These are phyloP conservation scores for Chaenodraco wilsoni DNA, from an alignment of 2,797 vertebrate genomes.

Conservation along the genomic window DNA sequence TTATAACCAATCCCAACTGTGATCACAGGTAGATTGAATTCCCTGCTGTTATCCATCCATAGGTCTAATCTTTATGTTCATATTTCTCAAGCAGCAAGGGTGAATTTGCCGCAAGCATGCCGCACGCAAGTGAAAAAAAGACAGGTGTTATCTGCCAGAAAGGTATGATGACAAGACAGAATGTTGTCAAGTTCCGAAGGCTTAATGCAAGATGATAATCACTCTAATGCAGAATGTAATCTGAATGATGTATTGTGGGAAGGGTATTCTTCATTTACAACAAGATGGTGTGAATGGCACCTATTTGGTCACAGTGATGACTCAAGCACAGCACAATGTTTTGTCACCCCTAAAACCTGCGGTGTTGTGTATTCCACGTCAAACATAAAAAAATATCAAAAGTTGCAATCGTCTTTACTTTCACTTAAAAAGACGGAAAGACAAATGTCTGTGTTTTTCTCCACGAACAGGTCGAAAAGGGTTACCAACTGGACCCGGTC, in stretches of 20 bases:
- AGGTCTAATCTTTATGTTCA: not conserved
- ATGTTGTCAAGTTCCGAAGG: conserved; percentile 17
- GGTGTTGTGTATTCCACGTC: too few species aligned
- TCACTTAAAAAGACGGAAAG: too few species aligned
- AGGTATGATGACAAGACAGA: conserved; percentile 31
- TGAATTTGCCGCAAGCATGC: conserved; percentile 3
- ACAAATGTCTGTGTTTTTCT: too few species aligned
- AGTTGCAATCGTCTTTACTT: too few species aligned
- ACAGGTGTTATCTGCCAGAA: conserved; percentile 42
- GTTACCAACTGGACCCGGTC: too few species aligned
- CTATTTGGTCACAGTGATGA: not conserved
- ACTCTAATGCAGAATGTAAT: conserved; percentile 36
- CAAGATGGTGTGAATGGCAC: not conserved
- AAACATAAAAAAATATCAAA: too few species aligned
- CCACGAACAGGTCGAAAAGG: too few species aligned
- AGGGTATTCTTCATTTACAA: conserved; percentile 4
- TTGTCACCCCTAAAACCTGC: not conserved
- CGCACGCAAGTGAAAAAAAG: not conserved
- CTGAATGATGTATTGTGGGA: not conserved
- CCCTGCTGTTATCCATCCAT: conserved; percentile 15
- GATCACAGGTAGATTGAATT: conserved; percentile 5
- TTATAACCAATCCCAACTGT: conserved; percentile 2
- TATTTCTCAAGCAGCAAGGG: conserved; percentile 2
- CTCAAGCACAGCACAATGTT: not conserved
- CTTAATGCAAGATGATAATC: conserved; percentile 31